Evolutionary conservation across 2,797 vertebrate genomes (phyloP).

Genomic region (Trachops cirrhosus): DNA sequence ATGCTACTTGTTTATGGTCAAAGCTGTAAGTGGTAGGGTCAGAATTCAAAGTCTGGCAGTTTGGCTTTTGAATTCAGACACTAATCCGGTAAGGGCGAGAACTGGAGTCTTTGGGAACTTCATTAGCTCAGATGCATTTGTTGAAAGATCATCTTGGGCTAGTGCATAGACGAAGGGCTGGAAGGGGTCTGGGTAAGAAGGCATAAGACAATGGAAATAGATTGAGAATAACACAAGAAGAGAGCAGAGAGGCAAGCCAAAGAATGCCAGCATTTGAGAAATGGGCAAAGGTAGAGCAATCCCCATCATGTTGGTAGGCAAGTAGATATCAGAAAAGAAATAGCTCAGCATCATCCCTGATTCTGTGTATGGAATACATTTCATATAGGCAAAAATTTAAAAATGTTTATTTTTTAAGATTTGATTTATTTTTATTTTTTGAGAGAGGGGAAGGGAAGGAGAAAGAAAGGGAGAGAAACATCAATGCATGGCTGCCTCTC

Average conservation of each 20-base stretch:
- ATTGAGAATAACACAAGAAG: background rate
- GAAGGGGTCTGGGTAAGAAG: background rate
- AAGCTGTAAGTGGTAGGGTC: background rate
- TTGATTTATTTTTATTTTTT: too few relatives aligned
- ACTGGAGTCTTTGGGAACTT: background rate
- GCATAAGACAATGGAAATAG: background rate
- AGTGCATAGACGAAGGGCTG: background rate
- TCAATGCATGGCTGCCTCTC: too few relatives aligned
- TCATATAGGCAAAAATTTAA: background rate
- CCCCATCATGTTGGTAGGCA: background rate
- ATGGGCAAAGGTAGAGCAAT: background rate
- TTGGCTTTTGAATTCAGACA: background rate
- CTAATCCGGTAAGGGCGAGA: background rate
- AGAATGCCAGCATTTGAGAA: background rate
- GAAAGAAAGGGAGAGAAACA: too few relatives aligned
- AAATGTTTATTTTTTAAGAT: too few relatives aligned
- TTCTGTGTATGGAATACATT: background rate
- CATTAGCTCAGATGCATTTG: background rate
- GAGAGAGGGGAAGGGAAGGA: too few relatives aligned
- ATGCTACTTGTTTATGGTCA: background rate
- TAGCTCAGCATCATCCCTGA: background rate
- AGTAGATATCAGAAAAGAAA: background rate
- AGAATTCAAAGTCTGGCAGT: background rate
- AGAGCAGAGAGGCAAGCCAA: background rate
- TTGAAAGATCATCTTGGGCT: background rate